Conservation (phyloP, 2,113 vertebrate species). For the Lipotes vexillifer region DNA sequence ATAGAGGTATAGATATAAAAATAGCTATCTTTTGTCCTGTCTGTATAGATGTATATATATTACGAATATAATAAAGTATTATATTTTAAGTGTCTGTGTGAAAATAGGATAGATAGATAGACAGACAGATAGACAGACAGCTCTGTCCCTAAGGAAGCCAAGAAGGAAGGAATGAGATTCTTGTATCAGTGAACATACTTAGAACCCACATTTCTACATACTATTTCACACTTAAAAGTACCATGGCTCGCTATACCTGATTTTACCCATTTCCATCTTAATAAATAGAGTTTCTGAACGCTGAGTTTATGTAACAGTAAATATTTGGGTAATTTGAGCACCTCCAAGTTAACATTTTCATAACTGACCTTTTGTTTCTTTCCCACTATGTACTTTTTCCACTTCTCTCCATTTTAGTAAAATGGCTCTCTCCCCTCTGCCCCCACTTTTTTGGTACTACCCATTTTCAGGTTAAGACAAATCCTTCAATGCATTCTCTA, state of each 20-base stretch:
- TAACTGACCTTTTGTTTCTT: background rate
- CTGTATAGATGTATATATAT: background rate
- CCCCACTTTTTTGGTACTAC: fast-evolving
- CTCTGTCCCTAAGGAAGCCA: background rate
- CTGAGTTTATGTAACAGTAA: background rate
- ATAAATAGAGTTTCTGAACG: background rate
- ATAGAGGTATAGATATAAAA: background rate
- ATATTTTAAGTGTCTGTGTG: background rate
- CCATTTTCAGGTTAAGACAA: background rate
- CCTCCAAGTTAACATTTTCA: background rate
- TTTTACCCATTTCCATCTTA: background rate
- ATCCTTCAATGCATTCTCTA: background rate
- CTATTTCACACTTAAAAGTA: background rate
- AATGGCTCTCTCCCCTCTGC: background rate
- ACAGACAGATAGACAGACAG: background rate
- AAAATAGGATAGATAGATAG: background rate
- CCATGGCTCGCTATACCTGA: background rate
- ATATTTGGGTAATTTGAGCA: background rate
- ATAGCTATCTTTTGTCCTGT: background rate
- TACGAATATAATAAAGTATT: background rate
- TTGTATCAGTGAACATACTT: background rate
- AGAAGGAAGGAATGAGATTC: background rate
- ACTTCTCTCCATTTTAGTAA: background rate
- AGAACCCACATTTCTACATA: background rate
- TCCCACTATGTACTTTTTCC: background rate